These are phyloP conservation scores for Pygoscelis antarcticus DNA, from an alignment of 2,113 vertebrate species.

Conservation along the genomic window DNA sequence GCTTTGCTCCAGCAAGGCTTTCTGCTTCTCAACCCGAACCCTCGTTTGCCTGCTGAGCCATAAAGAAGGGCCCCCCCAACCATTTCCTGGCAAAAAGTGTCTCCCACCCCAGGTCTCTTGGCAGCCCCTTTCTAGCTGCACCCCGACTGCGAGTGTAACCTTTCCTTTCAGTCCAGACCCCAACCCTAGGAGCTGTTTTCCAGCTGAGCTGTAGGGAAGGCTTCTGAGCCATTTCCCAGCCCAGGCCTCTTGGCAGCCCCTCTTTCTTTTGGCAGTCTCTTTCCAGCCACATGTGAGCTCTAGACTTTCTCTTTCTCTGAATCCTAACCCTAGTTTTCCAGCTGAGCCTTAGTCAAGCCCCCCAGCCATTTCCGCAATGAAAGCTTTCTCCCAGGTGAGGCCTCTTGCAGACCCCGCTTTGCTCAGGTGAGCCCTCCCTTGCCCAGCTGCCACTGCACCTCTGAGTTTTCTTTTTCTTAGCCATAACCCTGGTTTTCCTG, in stretches of 20 bases:
- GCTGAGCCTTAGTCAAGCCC: background rate
- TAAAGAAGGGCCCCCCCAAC: background rate
- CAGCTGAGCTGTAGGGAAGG: background rate
- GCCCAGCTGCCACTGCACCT: fast-evolving
- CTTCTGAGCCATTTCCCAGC: background rate
- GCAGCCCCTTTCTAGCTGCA: background rate
- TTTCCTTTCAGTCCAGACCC: background rate
- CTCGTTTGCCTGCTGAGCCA: background rate
- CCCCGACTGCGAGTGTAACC: fast-evolving
- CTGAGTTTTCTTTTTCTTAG: background rate
- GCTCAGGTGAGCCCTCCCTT: fast-evolving
- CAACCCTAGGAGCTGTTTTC: background rate
- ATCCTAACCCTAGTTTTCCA: background rate
- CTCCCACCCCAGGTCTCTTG: background rate
- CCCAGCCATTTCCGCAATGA: fast-evolving
- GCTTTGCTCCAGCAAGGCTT: background rate
- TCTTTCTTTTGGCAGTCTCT: background rate
- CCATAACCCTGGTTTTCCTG: background rate
- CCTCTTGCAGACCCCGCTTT: background rate
- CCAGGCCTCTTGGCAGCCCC: background rate
- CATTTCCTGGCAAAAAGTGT: background rate
- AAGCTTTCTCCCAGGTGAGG: background rate
- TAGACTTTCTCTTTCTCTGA: background rate
- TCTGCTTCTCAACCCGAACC: background rate
- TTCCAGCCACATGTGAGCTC: background rate